These are phyloP conservation scores for Cephus pygmeus DNA, from an alignment of 2,888 invertebrate species.

Conservation along the genomic window DNA sequence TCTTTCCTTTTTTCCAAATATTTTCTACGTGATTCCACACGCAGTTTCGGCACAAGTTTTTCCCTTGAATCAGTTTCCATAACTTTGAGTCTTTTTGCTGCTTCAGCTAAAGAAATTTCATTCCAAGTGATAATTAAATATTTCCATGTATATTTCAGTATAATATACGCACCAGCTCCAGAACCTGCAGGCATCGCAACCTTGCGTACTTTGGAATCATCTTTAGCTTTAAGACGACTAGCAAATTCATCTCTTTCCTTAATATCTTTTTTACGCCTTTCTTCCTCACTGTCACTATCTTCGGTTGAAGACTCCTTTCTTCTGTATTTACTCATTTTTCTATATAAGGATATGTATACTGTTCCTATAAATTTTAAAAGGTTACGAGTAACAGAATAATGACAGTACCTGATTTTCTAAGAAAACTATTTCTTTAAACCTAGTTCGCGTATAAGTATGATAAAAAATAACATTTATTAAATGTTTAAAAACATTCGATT, in stretches of 20 bases:
- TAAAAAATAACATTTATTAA: background rate
- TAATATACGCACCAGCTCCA: conserved; percentile 52
- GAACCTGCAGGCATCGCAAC: conserved; percentile 67
- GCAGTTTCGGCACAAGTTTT: conserved; percentile 86
- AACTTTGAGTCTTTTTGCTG: conserved; percentile 85
- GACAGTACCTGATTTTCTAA: background rate
- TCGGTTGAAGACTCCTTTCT: conserved; percentile 69
- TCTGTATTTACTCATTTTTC: conserved; percentile 61
- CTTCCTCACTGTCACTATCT: conserved; percentile 80
- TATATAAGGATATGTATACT: background rate
- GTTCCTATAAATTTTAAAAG: background rate
- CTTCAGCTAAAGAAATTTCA: conserved; percentile 70
- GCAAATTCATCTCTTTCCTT: conserved; percentile 96
- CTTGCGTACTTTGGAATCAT: conserved; percentile 89
- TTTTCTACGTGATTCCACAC: conserved; percentile 91
- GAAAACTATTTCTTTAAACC: background rate
- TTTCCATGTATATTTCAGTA: conserved; percentile 38
- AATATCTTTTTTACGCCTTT: conserved; percentile 83
- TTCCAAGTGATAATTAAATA: background rate
- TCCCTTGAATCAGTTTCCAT: conserved; percentile 87
- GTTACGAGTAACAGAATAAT: background rate
- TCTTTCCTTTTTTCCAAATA: conserved; percentile 96
- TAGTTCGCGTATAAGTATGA: background rate
- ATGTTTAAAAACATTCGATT: background rate
- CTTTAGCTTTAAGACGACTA: conserved; percentile 85